Evolutionary conservation across 2,888 invertebrate species (phyloP), one percentile per base, ranked within the genome.

Genomic region (Ceratothoa steindachneri): DNA sequence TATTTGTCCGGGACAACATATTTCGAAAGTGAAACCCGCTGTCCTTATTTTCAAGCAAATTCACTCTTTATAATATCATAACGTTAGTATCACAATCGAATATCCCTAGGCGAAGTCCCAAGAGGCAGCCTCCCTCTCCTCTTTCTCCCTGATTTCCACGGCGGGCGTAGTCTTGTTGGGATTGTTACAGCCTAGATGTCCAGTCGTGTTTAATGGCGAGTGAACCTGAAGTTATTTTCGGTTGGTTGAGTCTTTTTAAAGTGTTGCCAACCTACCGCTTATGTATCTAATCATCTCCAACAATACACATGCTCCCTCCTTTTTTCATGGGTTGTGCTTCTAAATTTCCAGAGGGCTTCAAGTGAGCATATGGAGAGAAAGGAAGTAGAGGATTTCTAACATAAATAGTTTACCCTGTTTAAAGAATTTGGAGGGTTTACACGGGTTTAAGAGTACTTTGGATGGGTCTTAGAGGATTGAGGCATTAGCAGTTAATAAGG

Each of bases 261-360:
- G 55, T 55, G 55, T 55, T 55, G 55, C 55, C 55, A 55, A 19
- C 55, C 19, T 55, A 55, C 55, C 55, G 55, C 55, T 55, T 55
- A 19, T 55, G 24, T 55, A 55, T 5, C 55, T 55, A 55, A 55
- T 55, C 55, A 55, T 55, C 55, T 55, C 55, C 55, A 55, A 55
- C 55, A 55, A 55, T 55, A 55, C 55, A 55, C 55, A 55, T 22
- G 55, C 19, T 55, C 55, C 55, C 9, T 55, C 15, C 55, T 55
- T 22, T 55, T 22, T 55, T 22, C 19, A 5, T 7, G n/a, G n/a
- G n/a, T n/a, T n/a, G n/a, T n/a, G 15, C 9, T 19, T 55, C 55
- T 19, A 12, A 19, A 12, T 55, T 22, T 55, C 55, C 5, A 12
- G 24, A 55, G 55, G 24, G 5, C 24, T 55, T 55, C 19, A 55